Percentiles rank a stretch among this genome's conserved stretches.
These are phyloP conservation scores for Cybosia mesomella DNA, from an alignment of 2,888 invertebrate genomes.

Conservation along the genomic window DNA sequence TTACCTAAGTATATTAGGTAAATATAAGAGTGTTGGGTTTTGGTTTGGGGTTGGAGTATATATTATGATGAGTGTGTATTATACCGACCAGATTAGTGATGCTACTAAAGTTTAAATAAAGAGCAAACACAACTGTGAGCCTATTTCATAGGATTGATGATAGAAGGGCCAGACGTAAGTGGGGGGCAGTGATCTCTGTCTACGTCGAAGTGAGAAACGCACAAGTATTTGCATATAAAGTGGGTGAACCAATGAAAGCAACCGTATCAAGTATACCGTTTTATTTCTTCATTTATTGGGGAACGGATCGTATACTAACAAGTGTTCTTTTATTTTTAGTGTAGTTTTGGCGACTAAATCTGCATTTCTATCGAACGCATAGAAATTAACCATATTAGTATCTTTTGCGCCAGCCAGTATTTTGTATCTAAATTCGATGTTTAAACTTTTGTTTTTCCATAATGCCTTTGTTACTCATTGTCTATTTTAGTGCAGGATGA, in stretches of 20 bases:
- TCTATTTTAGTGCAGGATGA: no score
- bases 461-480: no score
- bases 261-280: background rate
- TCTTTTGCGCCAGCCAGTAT: background rate
- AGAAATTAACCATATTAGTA: background rate
- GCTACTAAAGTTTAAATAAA: background rate
- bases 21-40: background rate
- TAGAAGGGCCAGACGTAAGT: background rate
- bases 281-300: background rate
- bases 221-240: constrained; percentile 4
- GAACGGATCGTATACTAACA: background rate
- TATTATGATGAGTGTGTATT: no score
- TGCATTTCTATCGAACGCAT: background rate
- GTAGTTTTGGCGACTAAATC: background rate
- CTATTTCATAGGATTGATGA: constrained; percentile 3
- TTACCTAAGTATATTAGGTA: no score
- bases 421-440: background rate
- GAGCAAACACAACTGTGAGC: background rate
- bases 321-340: background rate
- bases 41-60: no score
- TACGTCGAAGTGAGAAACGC: background rate
- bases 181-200: constrained; percentile 3
- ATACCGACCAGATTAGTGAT: no score
- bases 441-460: no score
- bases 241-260: constrained; percentile 1